These are phyloP conservation scores for Panopea generosa DNA, from an alignment of 2,888 invertebrate species.

Conservation along the genomic window DNA sequence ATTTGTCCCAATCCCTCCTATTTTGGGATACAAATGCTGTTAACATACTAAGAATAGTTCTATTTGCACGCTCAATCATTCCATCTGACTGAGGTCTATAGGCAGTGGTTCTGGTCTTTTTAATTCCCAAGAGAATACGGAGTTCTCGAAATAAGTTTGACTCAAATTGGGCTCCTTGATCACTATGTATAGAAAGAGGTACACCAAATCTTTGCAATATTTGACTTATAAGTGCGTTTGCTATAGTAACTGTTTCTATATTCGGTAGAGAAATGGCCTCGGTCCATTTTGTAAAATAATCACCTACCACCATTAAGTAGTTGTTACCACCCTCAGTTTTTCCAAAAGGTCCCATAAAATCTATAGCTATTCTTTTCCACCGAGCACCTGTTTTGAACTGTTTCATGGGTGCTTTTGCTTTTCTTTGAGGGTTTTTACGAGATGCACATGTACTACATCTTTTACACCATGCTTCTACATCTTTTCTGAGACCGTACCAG, in stretches of 20 bases:
- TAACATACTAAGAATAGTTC: conserved; percentile 18
- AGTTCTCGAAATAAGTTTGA: neutral
- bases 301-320: conserved; percentile 6
- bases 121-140: conserved; percentile 3
- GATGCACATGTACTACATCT: conserved; percentile 2
- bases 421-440: too few relatives aligned
- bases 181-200: too few relatives aligned
- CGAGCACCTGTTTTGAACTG: conserved; percentile 7
- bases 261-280: conserved; percentile 4
- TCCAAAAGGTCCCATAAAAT: conserved; percentile 31
- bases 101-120: conserved; percentile 13
- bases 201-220: too few relatives aligned
- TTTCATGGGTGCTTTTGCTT: too few relatives aligned
- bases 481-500: conserved; percentile 20
- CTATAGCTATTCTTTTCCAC: conserved; percentile 34
- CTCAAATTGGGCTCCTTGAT: too few relatives aligned
- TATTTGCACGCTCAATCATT: conserved; percentile 16
- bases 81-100: conserved; percentile 17
- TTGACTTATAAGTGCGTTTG: too few relatives aligned
- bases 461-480: conserved; percentile 13
- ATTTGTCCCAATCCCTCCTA: too few relatives aligned
- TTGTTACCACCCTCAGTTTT: neutral
- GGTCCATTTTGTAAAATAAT: conserved; percentile 14
- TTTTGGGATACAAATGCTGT: too few relatives aligned
- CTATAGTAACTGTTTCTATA: too few relatives aligned